These are phyloP conservation scores for Zootoca vivipara DNA, from an alignment of 2,113 vertebrate genomes.

Conservation along the genomic window DNA sequence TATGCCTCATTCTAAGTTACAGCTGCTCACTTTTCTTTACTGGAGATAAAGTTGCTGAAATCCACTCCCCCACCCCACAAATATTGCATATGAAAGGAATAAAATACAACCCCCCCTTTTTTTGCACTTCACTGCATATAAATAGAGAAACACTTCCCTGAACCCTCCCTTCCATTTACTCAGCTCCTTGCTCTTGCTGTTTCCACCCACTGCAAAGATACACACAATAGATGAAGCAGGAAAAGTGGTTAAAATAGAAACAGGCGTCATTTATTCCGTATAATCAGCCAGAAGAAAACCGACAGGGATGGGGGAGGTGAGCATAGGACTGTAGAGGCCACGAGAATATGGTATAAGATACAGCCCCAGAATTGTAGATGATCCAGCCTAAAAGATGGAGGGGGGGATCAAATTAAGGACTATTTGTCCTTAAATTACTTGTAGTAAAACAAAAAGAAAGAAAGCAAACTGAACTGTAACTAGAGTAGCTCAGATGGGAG, in stretches of 20 bases:
- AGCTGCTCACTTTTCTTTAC: fast-evolving
- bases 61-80: background rate
- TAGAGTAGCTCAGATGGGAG: too few relatives aligned
- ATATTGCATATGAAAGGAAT: background rate
- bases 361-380: background rate
- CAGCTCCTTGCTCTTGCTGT: background rate
- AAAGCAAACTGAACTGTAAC: fast-evolving
- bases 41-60: conserved; percentile 33
- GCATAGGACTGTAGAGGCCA: background rate
- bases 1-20: background rate
- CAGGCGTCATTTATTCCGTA: background rate
- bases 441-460: fast-evolving
- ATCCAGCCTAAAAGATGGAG: background rate
- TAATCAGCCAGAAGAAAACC: background rate
- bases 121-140: conserved; percentile 18
- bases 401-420: background rate
- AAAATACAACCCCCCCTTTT: background rate
- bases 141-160: conserved; percentile 4
- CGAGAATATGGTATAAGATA: background rate
- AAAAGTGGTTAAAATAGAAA: conserved; percentile 14
- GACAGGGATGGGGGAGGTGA: background rate
- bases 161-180: conserved; percentile 19
- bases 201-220: background rate
- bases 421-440: background rate
- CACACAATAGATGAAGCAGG: background rate